A percentile compares a stretch with the other conserved stretches of the same genome.
These are phyloP conservation scores for Ephialtes manifestator DNA, from an alignment of 2,888 invertebrate genomes.

Conservation along the genomic window DNA sequence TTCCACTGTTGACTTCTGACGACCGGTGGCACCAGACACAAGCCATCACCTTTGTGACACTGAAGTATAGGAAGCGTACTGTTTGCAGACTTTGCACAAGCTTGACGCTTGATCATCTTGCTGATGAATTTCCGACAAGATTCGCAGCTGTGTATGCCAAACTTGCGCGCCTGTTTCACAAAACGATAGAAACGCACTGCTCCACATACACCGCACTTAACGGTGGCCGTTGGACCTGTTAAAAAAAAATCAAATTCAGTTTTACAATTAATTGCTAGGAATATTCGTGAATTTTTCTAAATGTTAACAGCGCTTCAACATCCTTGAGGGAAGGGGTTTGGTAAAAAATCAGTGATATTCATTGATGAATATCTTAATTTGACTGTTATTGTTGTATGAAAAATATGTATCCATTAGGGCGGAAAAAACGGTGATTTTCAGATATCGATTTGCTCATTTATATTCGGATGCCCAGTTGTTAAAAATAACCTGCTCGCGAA, in stretches of 20 bases:
- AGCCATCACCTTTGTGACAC: slow-evolving; percentile 91
- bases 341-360: no score
- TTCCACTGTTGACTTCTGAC: slow-evolving; percentile 91
- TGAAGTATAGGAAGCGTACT: slow-evolving; percentile 88
- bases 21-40: slow-evolving; percentile 91
- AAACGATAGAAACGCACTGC: slow-evolving; percentile 92
- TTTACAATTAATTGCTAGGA: background rate
- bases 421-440: no score
- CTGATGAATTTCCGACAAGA: slow-evolving; percentile 95
- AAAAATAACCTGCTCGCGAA: no score
- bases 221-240: slow-evolving; percentile 89
- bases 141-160: slow-evolving; percentile 94
- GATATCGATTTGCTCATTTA: no score
- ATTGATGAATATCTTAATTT: no score
- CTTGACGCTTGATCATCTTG: slow-evolving; percentile 91
- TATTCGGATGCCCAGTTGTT: no score
- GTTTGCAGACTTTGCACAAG: slow-evolving; percentile 87
- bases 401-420: no score
- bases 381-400: no score
- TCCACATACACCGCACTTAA: slow-evolving; percentile 93
- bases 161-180: slow-evolving; percentile 93
- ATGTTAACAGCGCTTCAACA: no score
- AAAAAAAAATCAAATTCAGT: background rate
- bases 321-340: no score
- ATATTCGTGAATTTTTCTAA: background rate